These are phyloP conservation scores for Acromyrmex echinatior DNA, from an alignment of 1,140 invertebrate genomes.

Conservation along the genomic window DNA sequence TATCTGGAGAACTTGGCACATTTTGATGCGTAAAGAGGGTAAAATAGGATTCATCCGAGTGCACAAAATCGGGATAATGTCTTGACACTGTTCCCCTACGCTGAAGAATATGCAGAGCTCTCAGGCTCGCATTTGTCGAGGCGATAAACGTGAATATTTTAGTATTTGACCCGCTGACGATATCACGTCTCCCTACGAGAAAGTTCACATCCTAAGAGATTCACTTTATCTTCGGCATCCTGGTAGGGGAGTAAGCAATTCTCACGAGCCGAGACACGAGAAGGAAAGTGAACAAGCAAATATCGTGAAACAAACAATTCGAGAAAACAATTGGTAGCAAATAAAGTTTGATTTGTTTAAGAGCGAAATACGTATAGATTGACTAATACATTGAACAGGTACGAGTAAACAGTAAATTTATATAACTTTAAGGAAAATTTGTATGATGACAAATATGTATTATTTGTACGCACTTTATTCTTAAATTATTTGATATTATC, in stretches of 20 bases:
- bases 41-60: not conserved
- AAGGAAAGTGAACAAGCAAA: slow-evolving; percentile 38
- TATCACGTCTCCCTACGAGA: slow-evolving; percentile 31
- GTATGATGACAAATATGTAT: not conserved
- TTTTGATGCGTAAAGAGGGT: not conserved
- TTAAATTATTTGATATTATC: not conserved
- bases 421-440: slow-evolving; percentile 1
- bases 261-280: not conserved
- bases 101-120: slow-evolving; percentile 37
- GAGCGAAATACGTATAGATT: not conserved
- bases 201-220: slow-evolving; percentile 46
- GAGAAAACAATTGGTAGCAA: slow-evolving; percentile 34
- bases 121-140: slow-evolving; percentile 54
- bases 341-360: slow-evolving; percentile 48
- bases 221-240: slow-evolving; percentile 36
- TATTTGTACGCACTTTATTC: not conserved
- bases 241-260: not conserved
- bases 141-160: slow-evolving; percentile 62
- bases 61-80: slow-evolving; percentile 21
- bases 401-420: not conserved
- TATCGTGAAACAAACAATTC: slow-evolving; percentile 9
- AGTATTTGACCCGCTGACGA: slow-evolving; percentile 51
- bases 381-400: not conserved
- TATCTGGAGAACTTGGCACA: slow-evolving; percentile 15
- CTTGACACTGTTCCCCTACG: slow-evolving; percentile 1